A percentile compares a stretch with the other conserved stretches of the same genome.
Conservation (phyloP, 2,888 invertebrate genomes). For the Tenthredo livida region DNA sequence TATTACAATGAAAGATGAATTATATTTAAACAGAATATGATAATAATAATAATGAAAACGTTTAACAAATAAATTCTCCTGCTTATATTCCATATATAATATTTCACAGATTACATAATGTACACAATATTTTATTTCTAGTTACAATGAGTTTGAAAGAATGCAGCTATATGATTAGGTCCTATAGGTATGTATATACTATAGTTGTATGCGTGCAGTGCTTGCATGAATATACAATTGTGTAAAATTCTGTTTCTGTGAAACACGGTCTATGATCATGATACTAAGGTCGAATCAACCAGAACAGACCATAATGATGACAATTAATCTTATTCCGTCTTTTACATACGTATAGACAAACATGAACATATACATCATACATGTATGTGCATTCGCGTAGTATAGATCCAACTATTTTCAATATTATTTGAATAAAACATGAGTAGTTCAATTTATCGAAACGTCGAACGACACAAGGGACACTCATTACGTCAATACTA, state of each 20-base stretch:
- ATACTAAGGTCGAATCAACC: neutral
- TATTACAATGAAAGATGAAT: too few relatives aligned
- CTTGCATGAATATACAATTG: neutral
- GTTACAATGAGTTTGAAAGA: neutral
- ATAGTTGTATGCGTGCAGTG: neutral
- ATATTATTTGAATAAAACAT: conserved; percentile 3
- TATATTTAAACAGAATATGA: neutral
- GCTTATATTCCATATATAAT: neutral
- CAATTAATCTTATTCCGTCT: neutral
- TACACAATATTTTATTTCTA: neutral
- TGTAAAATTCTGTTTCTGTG: conserved; percentile 3
- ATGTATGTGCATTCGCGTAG: neutral
- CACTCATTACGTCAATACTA: neutral
- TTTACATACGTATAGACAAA: neutral
- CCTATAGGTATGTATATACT: too few relatives aligned
- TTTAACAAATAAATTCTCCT: neutral
- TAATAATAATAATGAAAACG: neutral
- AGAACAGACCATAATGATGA: neutral
- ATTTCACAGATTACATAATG: neutral
- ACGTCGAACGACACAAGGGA: too few relatives aligned
- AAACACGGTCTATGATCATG: conserved; percentile 3
- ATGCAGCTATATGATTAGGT: neutral
- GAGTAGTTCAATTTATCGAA: neutral
- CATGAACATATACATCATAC: neutral
- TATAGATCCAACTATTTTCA: neutral